Percentiles rank a stretch among this genome's conserved stretches.
phyloP scores from a whole-genome alignment of 2,113 vertebrate genomes.

The Oostethus manadensis region DNA sequence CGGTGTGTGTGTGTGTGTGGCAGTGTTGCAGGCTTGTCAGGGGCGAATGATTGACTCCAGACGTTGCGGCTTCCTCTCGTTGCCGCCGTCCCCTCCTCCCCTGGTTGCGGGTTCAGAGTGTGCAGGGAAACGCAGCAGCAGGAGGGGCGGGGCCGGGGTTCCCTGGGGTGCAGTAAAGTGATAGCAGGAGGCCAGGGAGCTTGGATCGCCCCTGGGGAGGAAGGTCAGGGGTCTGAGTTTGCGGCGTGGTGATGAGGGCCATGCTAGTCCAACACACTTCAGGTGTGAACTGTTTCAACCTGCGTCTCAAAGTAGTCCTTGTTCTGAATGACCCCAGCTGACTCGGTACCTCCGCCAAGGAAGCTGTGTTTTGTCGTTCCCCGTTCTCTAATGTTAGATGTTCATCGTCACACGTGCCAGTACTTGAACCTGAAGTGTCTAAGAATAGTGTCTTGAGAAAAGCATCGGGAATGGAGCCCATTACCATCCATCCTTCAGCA shows the following conservation, averaged over 20 bases:
- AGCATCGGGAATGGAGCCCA: conserved; percentile 6
- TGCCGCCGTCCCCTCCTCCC: conserved; percentile 7
- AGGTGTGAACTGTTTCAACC: conserved; percentile 9
- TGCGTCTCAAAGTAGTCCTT: neutral
- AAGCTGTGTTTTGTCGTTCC: too few species aligned
- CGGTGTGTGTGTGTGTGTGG: conserved; percentile 32
- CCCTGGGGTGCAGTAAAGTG: conserved; percentile 67
- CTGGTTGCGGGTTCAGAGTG: conserved; percentile 41
- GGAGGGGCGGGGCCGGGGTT: conserved; percentile 30
- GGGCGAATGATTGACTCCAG: conserved; percentile 64
- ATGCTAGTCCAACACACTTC: conserved; percentile 38
- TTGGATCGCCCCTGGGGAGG: conserved; percentile 32
- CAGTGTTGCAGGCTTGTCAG: conserved; percentile 49
- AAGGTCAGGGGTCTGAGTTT: conserved; percentile 47
- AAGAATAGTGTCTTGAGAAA: neutral
- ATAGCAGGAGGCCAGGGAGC: conserved; percentile 52
- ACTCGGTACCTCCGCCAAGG: too few species aligned
- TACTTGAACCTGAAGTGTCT: neutral
- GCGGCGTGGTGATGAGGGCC: conserved; percentile 26
- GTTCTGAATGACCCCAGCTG: neutral
- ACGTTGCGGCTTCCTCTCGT: conserved; percentile 50
- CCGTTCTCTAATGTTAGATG: neutral
- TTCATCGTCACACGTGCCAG: neutral
- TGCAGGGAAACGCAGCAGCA: conserved; percentile 21
- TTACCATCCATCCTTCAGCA: conserved; percentile 36